Conservation (phyloP, 2,113 vertebrate genomes). For the Barnardius zonarius region DNA sequence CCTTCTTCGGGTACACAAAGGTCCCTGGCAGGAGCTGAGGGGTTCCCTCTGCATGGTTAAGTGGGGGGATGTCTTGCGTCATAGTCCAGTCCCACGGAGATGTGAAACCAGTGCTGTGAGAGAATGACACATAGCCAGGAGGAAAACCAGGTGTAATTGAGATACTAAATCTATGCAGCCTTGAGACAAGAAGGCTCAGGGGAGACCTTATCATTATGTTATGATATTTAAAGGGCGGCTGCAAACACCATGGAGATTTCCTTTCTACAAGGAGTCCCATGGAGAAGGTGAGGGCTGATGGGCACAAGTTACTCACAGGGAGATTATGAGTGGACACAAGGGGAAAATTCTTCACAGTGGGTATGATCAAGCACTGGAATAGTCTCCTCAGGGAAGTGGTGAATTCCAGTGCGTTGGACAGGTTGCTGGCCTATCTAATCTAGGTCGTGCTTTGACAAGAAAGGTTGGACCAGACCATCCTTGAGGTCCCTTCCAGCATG, state of each 20-base stretch:
- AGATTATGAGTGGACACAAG: background rate
- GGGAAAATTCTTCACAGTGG: background rate
- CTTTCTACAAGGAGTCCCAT: background rate
- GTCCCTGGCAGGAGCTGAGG: fast-evolving
- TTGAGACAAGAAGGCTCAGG: background rate
- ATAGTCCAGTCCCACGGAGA: background rate
- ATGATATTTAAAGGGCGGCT: background rate
- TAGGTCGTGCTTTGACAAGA: background rate
- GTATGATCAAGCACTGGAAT: background rate
- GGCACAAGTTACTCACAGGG: background rate
- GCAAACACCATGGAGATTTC: background rate
- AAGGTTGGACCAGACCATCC: background rate
- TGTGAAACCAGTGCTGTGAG: background rate
- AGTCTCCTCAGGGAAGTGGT: background rate
- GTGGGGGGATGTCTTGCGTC: background rate
- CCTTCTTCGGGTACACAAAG: too few species aligned
- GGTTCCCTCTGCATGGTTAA: background rate
- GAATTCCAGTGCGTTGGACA: background rate
- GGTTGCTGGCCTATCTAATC: background rate
- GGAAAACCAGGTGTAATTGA: background rate
- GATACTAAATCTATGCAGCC: background rate
- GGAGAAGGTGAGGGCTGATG: background rate
- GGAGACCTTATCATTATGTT: background rate
- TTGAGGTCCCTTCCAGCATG: background rate
- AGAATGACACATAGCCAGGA: background rate